Percentiles rank a stretch among this genome's conserved stretches.
These are phyloP conservation scores for Pinctada fucata DNA, from an alignment of 2,888 invertebrate species.

Conservation along the genomic window DNA sequence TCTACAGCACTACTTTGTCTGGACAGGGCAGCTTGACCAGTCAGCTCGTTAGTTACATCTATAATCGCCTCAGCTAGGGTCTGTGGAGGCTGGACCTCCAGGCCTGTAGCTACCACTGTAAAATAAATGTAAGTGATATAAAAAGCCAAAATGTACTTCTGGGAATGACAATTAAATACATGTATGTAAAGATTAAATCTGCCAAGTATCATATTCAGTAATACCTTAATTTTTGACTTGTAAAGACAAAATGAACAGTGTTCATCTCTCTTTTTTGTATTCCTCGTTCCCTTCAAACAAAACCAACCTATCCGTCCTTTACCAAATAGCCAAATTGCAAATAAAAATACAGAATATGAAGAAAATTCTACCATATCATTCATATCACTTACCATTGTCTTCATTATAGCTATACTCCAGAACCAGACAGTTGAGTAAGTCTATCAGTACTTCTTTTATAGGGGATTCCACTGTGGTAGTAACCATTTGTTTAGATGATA, in stretches of 20 bases:
- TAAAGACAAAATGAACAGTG: too few relatives aligned
- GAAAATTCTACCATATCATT: too few relatives aligned
- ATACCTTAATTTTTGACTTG: too few relatives aligned
- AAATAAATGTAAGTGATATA: background rate
- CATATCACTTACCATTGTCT: conserved; percentile 54
- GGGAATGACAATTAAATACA: too few relatives aligned
- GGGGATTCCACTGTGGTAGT: conserved; percentile 61
- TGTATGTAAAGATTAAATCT: too few relatives aligned
- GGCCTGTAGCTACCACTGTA: conserved; percentile 32
- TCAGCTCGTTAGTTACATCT: conserved; percentile 65
- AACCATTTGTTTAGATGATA: conserved; percentile 68
- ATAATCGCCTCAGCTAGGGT: conserved; percentile 68
- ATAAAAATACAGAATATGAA: too few relatives aligned
- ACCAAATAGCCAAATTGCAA: too few relatives aligned
- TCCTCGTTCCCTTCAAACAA: too few relatives aligned
- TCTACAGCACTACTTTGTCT: conserved; percentile 60
- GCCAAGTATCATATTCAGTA: too few relatives aligned
- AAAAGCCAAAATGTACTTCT: background rate
- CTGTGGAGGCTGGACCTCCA: conserved; percentile 55
- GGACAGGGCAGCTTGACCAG: conserved; percentile 51
- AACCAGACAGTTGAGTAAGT: conserved; percentile 83
- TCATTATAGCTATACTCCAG: conserved; percentile 76
- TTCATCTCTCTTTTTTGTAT: too few relatives aligned
- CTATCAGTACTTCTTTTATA: conserved; percentile 79
- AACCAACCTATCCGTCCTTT: too few relatives aligned